Conservation (phyloP, 2,113 vertebrate genomes). For the Cynoglossus semilaevis region DNA sequence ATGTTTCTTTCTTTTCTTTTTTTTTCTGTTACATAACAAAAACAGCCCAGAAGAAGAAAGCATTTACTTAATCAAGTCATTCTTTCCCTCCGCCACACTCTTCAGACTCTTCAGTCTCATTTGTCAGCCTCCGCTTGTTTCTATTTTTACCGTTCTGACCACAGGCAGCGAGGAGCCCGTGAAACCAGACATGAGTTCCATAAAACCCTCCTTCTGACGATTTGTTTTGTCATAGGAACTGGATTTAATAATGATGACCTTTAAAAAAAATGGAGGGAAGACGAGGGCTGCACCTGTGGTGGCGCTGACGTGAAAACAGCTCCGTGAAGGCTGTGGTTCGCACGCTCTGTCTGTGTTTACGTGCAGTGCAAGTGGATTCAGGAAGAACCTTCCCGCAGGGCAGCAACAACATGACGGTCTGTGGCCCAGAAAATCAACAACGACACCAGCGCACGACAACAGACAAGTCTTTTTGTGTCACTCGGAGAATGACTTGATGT, state of each 20-base stretch:
- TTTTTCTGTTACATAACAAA: background rate
- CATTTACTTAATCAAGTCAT: conserved; percentile 51
- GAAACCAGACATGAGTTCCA: conserved; percentile 40
- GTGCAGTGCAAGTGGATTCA: conserved; percentile 10
- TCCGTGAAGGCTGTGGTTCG: conserved; percentile 40
- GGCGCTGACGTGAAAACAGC: conserved; percentile 23
- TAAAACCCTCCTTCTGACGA: conserved; percentile 40
- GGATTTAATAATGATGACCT: conserved; percentile 49
- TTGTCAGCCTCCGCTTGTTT: conserved; percentile 23
- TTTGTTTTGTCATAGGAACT: conserved; percentile 14
- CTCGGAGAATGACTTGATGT: background rate
- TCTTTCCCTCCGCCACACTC: conserved; percentile 40
- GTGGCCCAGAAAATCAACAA: conserved; percentile 1
- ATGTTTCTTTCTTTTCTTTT: conserved; percentile 13
- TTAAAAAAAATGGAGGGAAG: background rate
- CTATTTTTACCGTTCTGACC: conserved; percentile 61
- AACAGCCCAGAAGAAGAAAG: conserved; percentile 40
- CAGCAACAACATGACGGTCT: conserved; percentile 57
- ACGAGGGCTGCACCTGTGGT: conserved; percentile 44
- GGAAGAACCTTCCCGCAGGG: conserved; percentile 36
- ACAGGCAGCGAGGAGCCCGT: conserved; percentile 43
- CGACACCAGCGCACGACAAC: background rate
- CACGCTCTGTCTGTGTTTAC: conserved; percentile 59
- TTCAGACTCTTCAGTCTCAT: conserved; percentile 36
- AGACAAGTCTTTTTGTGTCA: background rate